Conservation (phyloP, 2,113 vertebrate species). For the Neolamprologus modestus region DNA sequence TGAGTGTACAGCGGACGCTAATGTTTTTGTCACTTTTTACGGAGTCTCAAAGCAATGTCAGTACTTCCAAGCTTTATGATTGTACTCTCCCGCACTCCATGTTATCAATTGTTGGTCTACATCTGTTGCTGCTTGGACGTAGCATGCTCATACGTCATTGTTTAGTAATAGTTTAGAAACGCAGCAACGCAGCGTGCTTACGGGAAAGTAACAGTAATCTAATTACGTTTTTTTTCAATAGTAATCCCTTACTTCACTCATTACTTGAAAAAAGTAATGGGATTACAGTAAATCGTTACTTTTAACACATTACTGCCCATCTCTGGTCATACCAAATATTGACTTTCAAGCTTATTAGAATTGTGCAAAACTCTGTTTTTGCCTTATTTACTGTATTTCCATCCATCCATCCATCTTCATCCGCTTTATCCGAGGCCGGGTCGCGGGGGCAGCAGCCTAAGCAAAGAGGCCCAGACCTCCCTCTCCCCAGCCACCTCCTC, state of each 20-base stretch:
- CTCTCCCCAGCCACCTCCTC: too few relatives aligned
- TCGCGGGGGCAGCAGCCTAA: too few relatives aligned
- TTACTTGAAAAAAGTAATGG: neutral
- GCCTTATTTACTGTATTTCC: neutral
- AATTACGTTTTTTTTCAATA: neutral
- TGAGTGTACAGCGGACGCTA: neutral
- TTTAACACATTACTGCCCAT: neutral
- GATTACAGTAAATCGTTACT: neutral
- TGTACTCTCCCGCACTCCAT: neutral
- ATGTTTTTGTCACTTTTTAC: neutral
- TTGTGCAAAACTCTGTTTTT: neutral
- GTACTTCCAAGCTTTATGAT: neutral
- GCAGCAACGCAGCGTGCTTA: neutral
- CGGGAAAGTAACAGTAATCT: neutral
- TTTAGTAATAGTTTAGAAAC: accelerated
- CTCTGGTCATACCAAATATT: neutral
- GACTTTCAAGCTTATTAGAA: neutral
- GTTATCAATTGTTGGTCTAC: neutral
- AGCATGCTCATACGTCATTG: neutral
- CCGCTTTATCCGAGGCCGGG: too few relatives aligned
- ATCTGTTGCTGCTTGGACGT: neutral
- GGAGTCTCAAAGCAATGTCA: neutral
- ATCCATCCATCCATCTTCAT: neutral
- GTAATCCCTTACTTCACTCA: neutral
- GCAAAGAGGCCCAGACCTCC: too few relatives aligned